Evolutionary conservation across 2,888 invertebrate species (phyloP).

Genomic region (Cerastis leucographa): DNA sequence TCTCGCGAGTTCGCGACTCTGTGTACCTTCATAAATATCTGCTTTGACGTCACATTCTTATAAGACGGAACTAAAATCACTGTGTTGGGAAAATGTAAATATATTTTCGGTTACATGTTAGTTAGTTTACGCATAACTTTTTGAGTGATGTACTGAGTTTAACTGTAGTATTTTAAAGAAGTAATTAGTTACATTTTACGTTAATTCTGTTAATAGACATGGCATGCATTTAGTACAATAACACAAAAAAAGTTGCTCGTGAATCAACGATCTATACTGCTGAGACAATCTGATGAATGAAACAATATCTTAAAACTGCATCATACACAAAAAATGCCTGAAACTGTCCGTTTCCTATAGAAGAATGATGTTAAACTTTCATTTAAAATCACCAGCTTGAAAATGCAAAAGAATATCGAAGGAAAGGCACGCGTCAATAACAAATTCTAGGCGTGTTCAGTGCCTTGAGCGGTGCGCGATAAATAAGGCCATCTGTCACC

Average conservation of each 20-base stretch:
- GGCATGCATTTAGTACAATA: neutral
- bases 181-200: neutral
- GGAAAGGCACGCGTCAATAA: conserved; percentile 47
- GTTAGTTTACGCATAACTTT: neutral
- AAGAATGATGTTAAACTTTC: conserved; percentile 23
- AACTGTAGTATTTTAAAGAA: neutral
- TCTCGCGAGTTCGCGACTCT: conserved; percentile 29
- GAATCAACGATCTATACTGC: too few species aligned
- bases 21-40: conserved; percentile 57
- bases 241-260: too few species aligned
- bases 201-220: neutral
- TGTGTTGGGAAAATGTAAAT: conserved; percentile 27
- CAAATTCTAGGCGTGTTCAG: conserved; percentile 58
- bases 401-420: conserved; percentile 48
- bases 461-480: conserved; percentile 51
- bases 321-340: neutral
- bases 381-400: conserved; percentile 42
- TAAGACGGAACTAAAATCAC: conserved; percentile 42
- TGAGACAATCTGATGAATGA: too few species aligned
- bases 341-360: neutral
- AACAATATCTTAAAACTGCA: too few species aligned
- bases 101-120: neutral
- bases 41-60: conserved; percentile 56
- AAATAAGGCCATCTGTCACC: conserved; percentile 61
- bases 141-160: neutral